Evolutionary conservation across 2,888 invertebrate genomes (phyloP), one percentile per base, ranked within the genome.

Genomic region (Drosophila pegasa): DNA sequence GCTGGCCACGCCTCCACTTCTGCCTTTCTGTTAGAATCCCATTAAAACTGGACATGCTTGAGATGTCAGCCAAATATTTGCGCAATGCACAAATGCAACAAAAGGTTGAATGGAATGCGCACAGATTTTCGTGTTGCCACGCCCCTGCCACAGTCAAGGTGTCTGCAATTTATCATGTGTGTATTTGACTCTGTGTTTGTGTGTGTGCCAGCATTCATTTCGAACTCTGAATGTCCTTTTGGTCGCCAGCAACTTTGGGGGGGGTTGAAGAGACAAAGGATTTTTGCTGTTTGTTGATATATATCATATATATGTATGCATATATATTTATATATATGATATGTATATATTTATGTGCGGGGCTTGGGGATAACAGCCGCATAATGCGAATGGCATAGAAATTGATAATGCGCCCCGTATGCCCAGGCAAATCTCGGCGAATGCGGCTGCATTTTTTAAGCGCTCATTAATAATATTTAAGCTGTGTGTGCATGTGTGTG

Each of bases 111-210:
- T 48, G 67, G 72, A 76, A 75, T 73, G 45, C 76, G 58, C 78
- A 62, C 58, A 61, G 40, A 69, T 63, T 51, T 52, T 20, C 51
- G 27, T 29, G 33, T 8, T 14, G 25, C 47, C 68, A 43, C 22
- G n/a, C 27, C 27, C 47, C 40, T 12, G 16, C 38, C 55, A 25
- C 37, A 45, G 37, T 43, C 54, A 51, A 71, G 68, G 82, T 87
- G 86, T 85, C 77, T 78, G 88, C 51, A 71, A 86, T 88, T 84
- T 85, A 88, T 85, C 85, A 86, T 86, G 48, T 51, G 45, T 56
- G 16, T 35, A 45, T 68, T 51, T 61, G 25, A 18, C 40, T 31
- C 10, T 12, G 64, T 85, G 72, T 79, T 80, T 77, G 82, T 87
- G 52, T 71, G 48, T 56, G 31, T 22, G 47, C 41, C 60, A 61